A percentile compares a stretch with the other conserved stretches of the same genome.
These are phyloP conservation scores for Sylvia atricapilla DNA, from an alignment of 2,113 vertebrate species.

Conservation along the genomic window DNA sequence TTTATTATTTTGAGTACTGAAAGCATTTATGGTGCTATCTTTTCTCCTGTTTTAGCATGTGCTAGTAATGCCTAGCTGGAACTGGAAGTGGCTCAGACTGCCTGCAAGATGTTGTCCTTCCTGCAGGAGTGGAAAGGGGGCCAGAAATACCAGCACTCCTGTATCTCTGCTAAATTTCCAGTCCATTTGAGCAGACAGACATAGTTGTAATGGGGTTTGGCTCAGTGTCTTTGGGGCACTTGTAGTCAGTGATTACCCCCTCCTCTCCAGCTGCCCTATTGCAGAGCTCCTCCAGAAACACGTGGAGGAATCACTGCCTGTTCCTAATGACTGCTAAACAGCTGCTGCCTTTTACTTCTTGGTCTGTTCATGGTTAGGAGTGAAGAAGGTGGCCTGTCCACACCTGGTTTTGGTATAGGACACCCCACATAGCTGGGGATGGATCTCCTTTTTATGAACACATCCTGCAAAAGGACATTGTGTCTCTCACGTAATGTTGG, in stretches of 20 bases:
- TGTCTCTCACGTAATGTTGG: not conserved
- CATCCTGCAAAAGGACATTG: not conserved
- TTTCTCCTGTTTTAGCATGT: not conserved
- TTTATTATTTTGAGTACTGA: not conserved
- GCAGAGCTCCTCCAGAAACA: not conserved
- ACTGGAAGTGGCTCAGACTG: not conserved
- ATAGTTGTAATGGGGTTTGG: not conserved
- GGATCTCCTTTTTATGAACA: not conserved
- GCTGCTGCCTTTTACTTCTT: not conserved
- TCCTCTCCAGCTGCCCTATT: not conserved
- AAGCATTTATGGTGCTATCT: not conserved
- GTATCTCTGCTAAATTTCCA: not conserved
- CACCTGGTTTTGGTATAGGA: not conserved
- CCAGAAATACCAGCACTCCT: not conserved
- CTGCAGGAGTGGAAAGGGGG: not conserved
- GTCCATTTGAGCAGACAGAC: not conserved
- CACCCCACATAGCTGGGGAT: not conserved
- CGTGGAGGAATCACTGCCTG: not conserved
- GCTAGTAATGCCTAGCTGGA: not conserved
- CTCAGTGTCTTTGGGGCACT: not conserved
- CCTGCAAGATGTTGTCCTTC: not conserved
- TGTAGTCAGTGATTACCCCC: not conserved
- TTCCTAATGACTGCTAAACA: not conserved
- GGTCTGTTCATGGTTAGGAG: not conserved
- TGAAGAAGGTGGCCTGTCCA: not conserved